Conservation (phyloP, 2,888 invertebrate genomes). For the Polietes domitor region DNA sequence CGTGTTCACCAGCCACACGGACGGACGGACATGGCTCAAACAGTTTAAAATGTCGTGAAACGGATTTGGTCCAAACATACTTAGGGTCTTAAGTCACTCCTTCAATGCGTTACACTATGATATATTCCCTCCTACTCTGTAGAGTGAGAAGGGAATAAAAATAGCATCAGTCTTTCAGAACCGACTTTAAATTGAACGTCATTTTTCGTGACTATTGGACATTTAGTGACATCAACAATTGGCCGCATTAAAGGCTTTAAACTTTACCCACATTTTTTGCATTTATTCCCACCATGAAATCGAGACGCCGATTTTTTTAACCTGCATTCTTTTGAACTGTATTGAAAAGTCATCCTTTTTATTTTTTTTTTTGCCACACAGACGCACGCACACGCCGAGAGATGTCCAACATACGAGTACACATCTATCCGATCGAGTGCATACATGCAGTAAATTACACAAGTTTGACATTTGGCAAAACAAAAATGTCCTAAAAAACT, state of each 20-base stretch:
- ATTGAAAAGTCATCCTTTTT: constrained; percentile 18
- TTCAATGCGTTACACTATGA: no score
- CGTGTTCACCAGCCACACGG: no score
- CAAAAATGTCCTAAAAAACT: constrained; percentile 38
- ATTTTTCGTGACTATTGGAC: no score
- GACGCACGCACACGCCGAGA: not conserved
- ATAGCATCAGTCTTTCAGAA: no score
- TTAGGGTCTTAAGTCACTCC: no score
- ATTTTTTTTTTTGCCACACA: not conserved
- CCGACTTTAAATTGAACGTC: no score
- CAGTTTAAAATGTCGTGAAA: no score
- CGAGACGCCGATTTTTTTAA: not conserved
- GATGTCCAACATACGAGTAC: not conserved
- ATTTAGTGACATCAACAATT: no score
- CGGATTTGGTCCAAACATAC: no score
- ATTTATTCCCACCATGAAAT: not conserved
- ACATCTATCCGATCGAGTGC: constrained; percentile 42
- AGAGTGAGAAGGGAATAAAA: no score
- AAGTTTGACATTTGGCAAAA: constrained; percentile 62
- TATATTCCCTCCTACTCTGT: no score
- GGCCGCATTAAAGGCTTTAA: not conserved
- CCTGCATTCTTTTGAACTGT: not conserved
- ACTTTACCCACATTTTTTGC: not conserved
- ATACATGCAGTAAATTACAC: constrained; percentile 64
- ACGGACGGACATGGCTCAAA: no score